Evolutionary conservation across 2,888 invertebrate species (phyloP).

Genomic region (Xanthostigma xanthostigma): DNA sequence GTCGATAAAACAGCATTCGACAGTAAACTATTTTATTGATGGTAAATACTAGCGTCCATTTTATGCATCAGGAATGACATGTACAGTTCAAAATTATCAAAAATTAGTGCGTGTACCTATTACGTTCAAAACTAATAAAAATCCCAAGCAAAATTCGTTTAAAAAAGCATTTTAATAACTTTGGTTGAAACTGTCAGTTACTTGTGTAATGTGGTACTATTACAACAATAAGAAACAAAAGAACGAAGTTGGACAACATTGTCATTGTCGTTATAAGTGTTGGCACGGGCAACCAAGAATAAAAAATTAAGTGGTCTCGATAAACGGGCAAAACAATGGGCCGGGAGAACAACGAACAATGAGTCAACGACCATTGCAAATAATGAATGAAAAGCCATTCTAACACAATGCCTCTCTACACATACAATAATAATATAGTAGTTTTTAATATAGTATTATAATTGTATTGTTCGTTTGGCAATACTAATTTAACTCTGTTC

Average conservation of each 20-base stretch:
- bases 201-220: not conserved
- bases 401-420: not conserved
- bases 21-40: too few species aligned
- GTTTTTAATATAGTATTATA: not conserved
- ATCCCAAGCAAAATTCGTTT: not conserved
- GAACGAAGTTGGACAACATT: not conserved
- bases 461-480: too few species aligned
- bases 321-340: not conserved
- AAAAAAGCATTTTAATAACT: not conserved
- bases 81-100: too few species aligned
- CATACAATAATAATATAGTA: not conserved
- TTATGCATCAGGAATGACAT: too few species aligned
- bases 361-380: not conserved
- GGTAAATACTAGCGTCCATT: too few species aligned
- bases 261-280: not conserved
- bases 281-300: not conserved
- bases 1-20: too few species aligned
- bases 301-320: not conserved
- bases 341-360: not conserved
- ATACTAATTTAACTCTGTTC: too few species aligned
- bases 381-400: not conserved
- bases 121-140: not conserved
- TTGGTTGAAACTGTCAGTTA: too few species aligned
- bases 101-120: not conserved
- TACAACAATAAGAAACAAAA: not conserved